phyloP scores from a whole-genome alignment of 2,888 invertebrate genomes.

The Thymelicus lineola region DNA sequence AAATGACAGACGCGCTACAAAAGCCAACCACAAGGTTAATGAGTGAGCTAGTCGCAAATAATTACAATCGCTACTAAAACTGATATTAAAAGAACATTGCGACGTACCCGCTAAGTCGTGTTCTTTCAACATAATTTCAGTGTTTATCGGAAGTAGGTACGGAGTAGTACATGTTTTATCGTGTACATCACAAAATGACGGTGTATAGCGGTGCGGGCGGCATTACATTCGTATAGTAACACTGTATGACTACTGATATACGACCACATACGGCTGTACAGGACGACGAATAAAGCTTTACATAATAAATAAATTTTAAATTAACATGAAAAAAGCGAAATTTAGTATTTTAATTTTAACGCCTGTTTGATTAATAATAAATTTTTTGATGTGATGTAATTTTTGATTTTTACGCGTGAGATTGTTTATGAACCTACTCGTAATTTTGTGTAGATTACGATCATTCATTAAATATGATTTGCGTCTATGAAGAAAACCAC shows the following conservation, averaged over 20 bases:
- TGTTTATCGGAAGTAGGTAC: slow-evolving; percentile 48
- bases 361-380: too few species aligned
- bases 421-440: too few species aligned
- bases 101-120: slow-evolving; percentile 3
- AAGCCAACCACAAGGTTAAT: background rate
- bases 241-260: slow-evolving; percentile 36
- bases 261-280: slow-evolving; percentile 17
- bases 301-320: too few species aligned
- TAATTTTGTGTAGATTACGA: too few species aligned
- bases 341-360: too few species aligned
- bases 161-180: slow-evolving; percentile 43
- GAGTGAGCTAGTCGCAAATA: slow-evolving; percentile 11
- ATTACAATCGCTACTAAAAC: slow-evolving; percentile 27
- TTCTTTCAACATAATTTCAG: slow-evolving; percentile 59
- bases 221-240: slow-evolving; percentile 49
- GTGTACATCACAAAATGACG: slow-evolving; percentile 48
- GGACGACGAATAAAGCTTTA: background rate
- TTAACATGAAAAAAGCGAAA: too few species aligned
- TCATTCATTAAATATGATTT: too few species aligned
- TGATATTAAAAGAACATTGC: slow-evolving; percentile 29
- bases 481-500: too few species aligned
- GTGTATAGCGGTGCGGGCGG: slow-evolving; percentile 28
- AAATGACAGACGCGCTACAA: too few species aligned
- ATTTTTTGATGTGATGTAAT: too few species aligned
- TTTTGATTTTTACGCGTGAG: too few species aligned